Evolutionary conservation across 2,888 invertebrate species (phyloP), one percentile per base, ranked within the genome.

Genomic region (Boloria selene): DNA sequence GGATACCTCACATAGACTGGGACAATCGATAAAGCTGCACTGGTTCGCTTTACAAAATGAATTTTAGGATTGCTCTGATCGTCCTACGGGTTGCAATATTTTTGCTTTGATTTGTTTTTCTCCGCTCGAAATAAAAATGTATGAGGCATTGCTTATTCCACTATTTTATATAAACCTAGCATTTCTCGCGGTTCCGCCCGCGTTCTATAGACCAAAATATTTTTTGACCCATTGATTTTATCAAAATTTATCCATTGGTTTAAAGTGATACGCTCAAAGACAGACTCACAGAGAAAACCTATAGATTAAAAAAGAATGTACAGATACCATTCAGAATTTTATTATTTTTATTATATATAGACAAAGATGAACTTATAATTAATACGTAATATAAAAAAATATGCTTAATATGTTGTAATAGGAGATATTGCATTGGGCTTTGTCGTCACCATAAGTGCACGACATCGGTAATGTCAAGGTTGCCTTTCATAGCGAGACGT

Each of bases 401-500:
- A 44, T 13, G 13, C 16, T 31, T 14, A 17, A 59, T 26, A 16
- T 22, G 22, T 22, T 2, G 31, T 10, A 49, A 31, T 42, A 42
- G 17, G 13, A 4, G 10, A 17, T 26, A 14, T 31, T 16, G 45
- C 42, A 38, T 52, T 13, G n/a, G 45, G 22, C 45, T 56, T 45
- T 56, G 22, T 56, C 47, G 51, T 61, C 56, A 22, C 52, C 55
- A 50, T 54, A 51, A 56, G 53, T 50, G 52, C 52, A 61, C 58
- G 64, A 58, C 64, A 61, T 64, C 58, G 53, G 50, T 65, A 65
- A 68, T 61, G 61, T 65, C 68, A 68, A 68, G 65, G 68, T 38
- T 65, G 61, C 13, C 56, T 65, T 65, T 65, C 44, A 50, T 54
- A 50, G 42, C 22, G 50, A 42, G 62, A 59, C 62, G 42, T 54